Evolutionary conservation across 1,140 invertebrate genomes (phyloP).

Genomic region (Tetragonula clypearis): DNA sequence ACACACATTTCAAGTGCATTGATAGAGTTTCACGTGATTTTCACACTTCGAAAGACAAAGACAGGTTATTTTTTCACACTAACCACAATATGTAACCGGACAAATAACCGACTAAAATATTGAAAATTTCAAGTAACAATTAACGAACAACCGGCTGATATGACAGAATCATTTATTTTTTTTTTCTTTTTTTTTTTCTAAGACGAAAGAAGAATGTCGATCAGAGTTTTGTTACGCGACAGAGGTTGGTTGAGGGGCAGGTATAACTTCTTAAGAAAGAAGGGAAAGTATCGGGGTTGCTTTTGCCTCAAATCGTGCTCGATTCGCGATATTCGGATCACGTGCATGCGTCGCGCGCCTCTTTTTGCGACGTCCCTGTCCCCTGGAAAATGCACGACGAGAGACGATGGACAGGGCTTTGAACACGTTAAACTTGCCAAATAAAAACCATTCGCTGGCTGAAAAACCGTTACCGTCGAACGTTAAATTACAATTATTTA

Average conservation of each 20-base stretch:
- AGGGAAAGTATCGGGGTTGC: background rate
- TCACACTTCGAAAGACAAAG: background rate
- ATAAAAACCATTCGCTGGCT: background rate
- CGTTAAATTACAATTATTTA: background rate
- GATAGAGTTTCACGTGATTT: background rate
- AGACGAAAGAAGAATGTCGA: background rate
- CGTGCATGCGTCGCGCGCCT: constrained; percentile 3
- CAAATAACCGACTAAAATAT: too few species aligned
- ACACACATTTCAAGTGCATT: background rate
- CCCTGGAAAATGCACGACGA: constrained; percentile 27
- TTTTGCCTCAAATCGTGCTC: background rate
- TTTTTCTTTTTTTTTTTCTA: background rate
- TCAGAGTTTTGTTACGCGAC: background rate
- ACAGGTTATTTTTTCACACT: background rate
- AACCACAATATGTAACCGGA: background rate
- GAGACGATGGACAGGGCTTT: constrained; percentile 46
- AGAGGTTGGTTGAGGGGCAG: background rate
- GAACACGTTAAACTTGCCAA: background rate
- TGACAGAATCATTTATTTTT: background rate
- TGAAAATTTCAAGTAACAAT: background rate
- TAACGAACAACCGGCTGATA: background rate
- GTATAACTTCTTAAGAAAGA: background rate
- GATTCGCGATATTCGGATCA: background rate
- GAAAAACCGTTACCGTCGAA: background rate
- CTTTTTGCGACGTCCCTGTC: constrained; percentile 3